phyloP scores from a whole-genome alignment of 2,113 vertebrate species.

The Regulus satrapa region DNA sequence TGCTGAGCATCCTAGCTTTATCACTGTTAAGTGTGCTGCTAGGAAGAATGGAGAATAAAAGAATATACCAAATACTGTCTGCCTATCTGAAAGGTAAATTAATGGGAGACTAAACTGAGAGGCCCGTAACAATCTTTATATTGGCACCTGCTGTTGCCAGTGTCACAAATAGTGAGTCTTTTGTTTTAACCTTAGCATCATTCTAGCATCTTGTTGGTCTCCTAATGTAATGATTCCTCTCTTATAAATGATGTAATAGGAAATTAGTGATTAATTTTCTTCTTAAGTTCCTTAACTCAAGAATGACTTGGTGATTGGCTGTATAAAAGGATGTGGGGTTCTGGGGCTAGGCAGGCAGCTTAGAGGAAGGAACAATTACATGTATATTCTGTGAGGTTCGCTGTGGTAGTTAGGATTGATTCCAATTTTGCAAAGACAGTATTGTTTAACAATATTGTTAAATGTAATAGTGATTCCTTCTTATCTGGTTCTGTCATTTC shows the following conservation, averaged over 20 bases:
- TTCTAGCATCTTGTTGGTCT: background rate
- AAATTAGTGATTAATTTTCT: background rate
- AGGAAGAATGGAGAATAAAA: background rate
- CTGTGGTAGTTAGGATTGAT: background rate
- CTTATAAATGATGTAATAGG: background rate
- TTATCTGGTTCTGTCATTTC: background rate
- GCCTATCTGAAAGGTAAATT: background rate
- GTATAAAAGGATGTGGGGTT: background rate
- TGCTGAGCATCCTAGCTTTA: background rate
- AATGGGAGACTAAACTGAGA: background rate
- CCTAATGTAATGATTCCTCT: background rate
- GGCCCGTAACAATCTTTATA: background rate
- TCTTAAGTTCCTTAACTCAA: background rate
- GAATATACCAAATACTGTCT: background rate
- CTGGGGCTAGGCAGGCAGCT: background rate
- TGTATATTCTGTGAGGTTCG: background rate
- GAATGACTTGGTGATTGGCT: background rate
- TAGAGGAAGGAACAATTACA: background rate
- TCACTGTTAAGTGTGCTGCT: background rate
- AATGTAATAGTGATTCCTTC: background rate
- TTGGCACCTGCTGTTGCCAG: background rate
- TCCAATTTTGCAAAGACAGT: background rate
- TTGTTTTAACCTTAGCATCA: background rate
- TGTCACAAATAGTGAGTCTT: background rate
- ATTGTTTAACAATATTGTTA: no score